These are phyloP conservation scores for Leucosticte australis DNA, from an alignment of 2,113 vertebrate species.

Conservation along the genomic window DNA sequence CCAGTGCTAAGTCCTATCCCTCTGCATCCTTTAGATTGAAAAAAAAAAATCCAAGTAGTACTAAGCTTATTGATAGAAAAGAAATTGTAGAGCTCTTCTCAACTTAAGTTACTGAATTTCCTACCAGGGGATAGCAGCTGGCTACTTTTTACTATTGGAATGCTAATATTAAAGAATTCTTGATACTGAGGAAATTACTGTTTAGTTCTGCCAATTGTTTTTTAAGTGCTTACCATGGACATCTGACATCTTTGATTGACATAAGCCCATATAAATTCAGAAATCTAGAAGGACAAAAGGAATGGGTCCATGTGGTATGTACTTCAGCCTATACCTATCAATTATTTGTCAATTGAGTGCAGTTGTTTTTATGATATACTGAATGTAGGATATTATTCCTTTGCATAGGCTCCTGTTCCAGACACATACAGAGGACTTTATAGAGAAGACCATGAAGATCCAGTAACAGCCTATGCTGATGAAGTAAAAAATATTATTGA, in stretches of 20 bases:
- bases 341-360: background rate
- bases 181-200: constrained; percentile 12
- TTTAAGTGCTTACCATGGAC: constrained; percentile 92
- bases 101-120: background rate
- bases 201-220: constrained; percentile 61
- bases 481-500: constrained; percentile 82
- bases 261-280: constrained; percentile 98
- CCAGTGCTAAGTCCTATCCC: background rate
- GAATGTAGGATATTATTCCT: background rate
- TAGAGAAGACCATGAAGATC: constrained; percentile 81
- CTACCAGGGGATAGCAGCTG: background rate
- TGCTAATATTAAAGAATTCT: background rate
- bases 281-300: constrained; percentile 90
- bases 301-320: constrained; percentile 98
- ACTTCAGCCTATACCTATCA: constrained; percentile 5
- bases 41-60: background rate
- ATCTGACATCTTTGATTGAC: constrained; percentile 93
- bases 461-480: constrained; percentile 84
- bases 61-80: background rate
- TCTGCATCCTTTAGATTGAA: background rate
- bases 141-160: background rate
- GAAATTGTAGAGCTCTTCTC: background rate
- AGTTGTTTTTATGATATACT: background rate
- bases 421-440: constrained; percentile 89
- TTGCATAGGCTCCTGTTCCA: constrained; percentile 86